Percentiles rank a stretch among this genome's conserved stretches.
Conservation (phyloP, 2,797 vertebrate genomes). For the Molossus molossus region DNA sequence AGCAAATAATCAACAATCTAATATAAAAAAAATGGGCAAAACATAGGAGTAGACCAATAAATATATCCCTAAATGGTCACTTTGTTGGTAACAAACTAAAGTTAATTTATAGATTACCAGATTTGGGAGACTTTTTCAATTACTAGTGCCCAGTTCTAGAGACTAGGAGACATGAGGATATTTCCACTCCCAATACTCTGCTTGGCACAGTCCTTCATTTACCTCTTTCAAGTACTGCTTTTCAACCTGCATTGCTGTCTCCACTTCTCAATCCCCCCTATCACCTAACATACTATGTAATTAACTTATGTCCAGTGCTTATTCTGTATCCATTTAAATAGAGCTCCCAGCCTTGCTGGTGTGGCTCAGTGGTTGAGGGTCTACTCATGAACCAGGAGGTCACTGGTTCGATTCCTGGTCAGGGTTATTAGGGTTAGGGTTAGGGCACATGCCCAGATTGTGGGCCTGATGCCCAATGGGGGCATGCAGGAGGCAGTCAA, state of each 20-base stretch:
- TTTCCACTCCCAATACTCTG: neutral
- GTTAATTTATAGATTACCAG: neutral
- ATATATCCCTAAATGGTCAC: neutral
- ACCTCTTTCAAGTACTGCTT: neutral
- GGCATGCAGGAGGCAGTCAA: no score
- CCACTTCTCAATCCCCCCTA: neutral
- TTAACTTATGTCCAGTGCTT: neutral
- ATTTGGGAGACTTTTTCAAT: neutral
- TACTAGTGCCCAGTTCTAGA: neutral
- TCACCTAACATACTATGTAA: neutral
- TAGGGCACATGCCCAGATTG: no score
- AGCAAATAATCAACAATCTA: neutral
- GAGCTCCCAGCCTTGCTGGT: neutral
- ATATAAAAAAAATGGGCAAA: slow-evolving; percentile 50
- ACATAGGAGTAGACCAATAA: neutral
- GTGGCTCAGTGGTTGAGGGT: no score
- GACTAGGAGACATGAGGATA: neutral
- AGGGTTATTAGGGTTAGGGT: no score
- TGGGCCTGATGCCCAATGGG: no score
- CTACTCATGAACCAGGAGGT: no score
- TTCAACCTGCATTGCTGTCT: neutral
- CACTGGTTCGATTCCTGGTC: no score
- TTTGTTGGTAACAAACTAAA: neutral
- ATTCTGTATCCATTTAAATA: slow-evolving; percentile 22
- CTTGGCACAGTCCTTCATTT: no score